Percentiles rank a stretch among this genome's conserved stretches.
Conservation (phyloP, 2,888 invertebrate genomes). For the Hipparchia sbordonii region DNA sequence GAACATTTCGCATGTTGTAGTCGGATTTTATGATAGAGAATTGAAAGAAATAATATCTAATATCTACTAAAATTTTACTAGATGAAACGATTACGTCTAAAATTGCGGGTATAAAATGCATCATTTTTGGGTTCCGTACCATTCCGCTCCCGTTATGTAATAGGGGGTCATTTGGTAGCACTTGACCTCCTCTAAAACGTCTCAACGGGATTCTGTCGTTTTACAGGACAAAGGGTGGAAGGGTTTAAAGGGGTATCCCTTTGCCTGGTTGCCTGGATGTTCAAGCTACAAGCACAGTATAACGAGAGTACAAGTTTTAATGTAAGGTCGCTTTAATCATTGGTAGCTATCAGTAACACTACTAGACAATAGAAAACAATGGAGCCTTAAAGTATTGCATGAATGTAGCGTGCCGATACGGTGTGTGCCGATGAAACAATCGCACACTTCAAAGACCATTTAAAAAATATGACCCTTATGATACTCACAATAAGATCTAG, state of each 20-base stretch:
- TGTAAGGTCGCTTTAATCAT: neutral
- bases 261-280: no score
- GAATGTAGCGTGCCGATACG: conserved; percentile 35
- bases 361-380: conserved; percentile 34
- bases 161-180: no score
- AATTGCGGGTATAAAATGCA: neutral
- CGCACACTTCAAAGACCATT: conserved; percentile 16
- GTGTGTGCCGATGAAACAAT: conserved; percentile 26
- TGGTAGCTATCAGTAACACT: conserved; percentile 9
- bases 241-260: no score
- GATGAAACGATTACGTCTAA: neutral
- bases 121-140: neutral
- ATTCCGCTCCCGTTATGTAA: no score
- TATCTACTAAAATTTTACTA: neutral
- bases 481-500: neutral
- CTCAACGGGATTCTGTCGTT: no score
- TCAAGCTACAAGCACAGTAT: no score
- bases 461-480: conserved; percentile 8
- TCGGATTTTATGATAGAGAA: conserved; percentile 6
- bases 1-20: conserved; percentile 16
- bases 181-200: no score
- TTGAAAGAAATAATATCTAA: conserved; percentile 11
- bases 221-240: no score
- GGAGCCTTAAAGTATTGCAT: conserved; percentile 30
- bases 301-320: no score